phyloP scores from a whole-genome alignment of 1,140 invertebrate species.

The Proctacanthus coquilletti region DNA sequence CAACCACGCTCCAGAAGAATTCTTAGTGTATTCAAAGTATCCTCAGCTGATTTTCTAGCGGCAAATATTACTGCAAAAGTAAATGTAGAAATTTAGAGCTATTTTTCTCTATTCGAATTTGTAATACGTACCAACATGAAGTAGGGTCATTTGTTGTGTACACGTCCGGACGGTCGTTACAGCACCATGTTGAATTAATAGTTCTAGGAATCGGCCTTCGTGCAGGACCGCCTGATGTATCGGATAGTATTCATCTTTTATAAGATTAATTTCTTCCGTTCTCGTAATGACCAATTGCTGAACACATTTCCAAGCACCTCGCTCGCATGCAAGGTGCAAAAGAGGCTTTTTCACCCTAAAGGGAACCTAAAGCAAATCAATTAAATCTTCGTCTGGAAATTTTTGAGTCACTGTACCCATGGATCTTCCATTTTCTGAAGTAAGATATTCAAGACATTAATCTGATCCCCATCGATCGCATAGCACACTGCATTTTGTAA shows the following conservation, averaged over 20 bases:
- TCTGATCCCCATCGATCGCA: slow-evolving; percentile 56
- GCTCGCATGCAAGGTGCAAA: slow-evolving; percentile 49
- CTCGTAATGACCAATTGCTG: slow-evolving; percentile 46
- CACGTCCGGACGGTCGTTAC: slow-evolving; percentile 49
- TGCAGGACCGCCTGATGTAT: slow-evolving; percentile 56
- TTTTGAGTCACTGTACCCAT: slow-evolving; percentile 34
- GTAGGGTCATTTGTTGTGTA: slow-evolving; percentile 55
- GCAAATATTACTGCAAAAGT: slow-evolving; percentile 36
- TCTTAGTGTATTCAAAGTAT: slow-evolving; percentile 46
- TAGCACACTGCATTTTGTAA: slow-evolving; percentile 56
- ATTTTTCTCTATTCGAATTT: no score
- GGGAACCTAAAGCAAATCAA: slow-evolving; percentile 20
- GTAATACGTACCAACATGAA: slow-evolving; percentile 41
- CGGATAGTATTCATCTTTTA: slow-evolving; percentile 61
- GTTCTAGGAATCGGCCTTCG: slow-evolving; percentile 47
- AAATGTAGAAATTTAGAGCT: slow-evolving; percentile 2
- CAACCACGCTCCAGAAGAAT: slow-evolving; percentile 49
- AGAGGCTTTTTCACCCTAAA: slow-evolving; percentile 41
- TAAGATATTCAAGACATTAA: slow-evolving; percentile 43
- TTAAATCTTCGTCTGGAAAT: neutral
- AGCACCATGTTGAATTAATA: slow-evolving; percentile 47
- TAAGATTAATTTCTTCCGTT: slow-evolving; percentile 54
- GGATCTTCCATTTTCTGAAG: slow-evolving; percentile 51
- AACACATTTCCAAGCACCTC: slow-evolving; percentile 54
- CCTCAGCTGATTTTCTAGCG: slow-evolving; percentile 50